Evolutionary conservation across 2,113 vertebrate species (phyloP).

Genomic region (Catharus fuscescens): DNA sequence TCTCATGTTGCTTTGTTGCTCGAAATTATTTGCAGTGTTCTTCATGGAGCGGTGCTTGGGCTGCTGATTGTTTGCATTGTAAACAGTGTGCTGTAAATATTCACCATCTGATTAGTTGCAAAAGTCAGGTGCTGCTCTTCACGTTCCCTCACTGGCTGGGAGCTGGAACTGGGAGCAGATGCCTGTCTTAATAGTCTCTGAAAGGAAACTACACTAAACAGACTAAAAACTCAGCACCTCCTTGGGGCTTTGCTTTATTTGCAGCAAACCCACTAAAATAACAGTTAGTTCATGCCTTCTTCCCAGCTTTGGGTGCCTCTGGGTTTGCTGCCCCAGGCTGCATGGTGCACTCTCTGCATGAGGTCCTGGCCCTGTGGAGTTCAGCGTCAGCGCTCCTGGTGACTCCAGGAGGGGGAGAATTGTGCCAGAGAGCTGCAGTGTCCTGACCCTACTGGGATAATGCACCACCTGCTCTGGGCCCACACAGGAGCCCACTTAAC

Average conservation of each 20-base stretch:
- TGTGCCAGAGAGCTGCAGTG: neutral
- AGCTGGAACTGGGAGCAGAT: constrained; percentile 56
- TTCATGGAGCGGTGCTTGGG: constrained; percentile 51
- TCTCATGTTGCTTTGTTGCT: constrained; percentile 54
- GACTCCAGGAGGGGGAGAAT: neutral
- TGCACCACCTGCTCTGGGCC: neutral
- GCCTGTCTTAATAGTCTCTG: constrained; percentile 8
- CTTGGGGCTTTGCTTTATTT: constrained; percentile 34
- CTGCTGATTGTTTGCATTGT: constrained; percentile 58
- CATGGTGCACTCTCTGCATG: rapidly evolving
- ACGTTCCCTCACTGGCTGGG: constrained; percentile 23
- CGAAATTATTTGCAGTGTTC: constrained; percentile 58
- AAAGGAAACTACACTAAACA: constrained; percentile 27
- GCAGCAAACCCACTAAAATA: neutral
- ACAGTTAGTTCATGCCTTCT: neutral
- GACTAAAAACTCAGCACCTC: neutral
- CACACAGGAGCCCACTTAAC: neutral
- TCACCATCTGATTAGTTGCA: constrained; percentile 48
- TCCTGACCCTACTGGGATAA: neutral
- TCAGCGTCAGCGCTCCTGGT: neutral
- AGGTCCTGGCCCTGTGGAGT: neutral
- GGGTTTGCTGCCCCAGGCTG: neutral
- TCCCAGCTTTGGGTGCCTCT: neutral
- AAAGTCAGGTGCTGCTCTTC: constrained; percentile 35
- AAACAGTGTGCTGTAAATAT: constrained; percentile 65